phyloP scores from a whole-genome alignment of 2,888 invertebrate species.

The Selenia dentaria region DNA sequence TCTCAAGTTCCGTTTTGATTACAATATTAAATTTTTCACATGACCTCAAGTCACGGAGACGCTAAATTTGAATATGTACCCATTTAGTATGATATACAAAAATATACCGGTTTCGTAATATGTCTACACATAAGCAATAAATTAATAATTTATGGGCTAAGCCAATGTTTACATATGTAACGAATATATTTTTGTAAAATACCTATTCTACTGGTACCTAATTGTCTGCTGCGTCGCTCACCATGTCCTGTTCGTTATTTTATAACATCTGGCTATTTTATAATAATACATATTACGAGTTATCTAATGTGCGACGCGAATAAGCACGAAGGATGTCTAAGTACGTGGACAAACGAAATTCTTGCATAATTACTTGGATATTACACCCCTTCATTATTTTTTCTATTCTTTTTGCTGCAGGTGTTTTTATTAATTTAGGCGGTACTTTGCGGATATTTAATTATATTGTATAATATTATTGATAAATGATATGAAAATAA shows the following conservation, averaged over 20 bases:
- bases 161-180: slow-evolving; percentile 40
- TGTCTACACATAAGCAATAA: slow-evolving; percentile 36
- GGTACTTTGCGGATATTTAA: too few relatives aligned
- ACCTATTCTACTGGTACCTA: slow-evolving; percentile 24
- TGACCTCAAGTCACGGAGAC: slow-evolving; percentile 42
- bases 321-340: too few relatives aligned
- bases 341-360: too few relatives aligned
- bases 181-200: slow-evolving; percentile 32
- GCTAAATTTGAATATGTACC: slow-evolving; percentile 28
- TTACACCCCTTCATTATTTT: too few relatives aligned
- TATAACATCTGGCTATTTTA: neutral
- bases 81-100: slow-evolving; percentile 23
- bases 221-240: slow-evolving; percentile 23
- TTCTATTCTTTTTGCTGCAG: too few relatives aligned
- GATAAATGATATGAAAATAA: too few relatives aligned
- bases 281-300: neutral
- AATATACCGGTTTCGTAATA: slow-evolving; percentile 38
- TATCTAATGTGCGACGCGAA: too few relatives aligned
- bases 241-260: slow-evolving; percentile 28
- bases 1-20: slow-evolving; percentile 41
- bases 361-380: too few relatives aligned
- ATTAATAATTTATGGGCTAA: slow-evolving; percentile 37
- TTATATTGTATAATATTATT: too few relatives aligned
- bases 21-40: slow-evolving; percentile 41
- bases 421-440: too few relatives aligned